A percentile compares a stretch with the other conserved stretches of the same genome.
phyloP scores from a whole-genome alignment of 2,797 vertebrate genomes.

The Paedocypris micromegethes region DNA sequence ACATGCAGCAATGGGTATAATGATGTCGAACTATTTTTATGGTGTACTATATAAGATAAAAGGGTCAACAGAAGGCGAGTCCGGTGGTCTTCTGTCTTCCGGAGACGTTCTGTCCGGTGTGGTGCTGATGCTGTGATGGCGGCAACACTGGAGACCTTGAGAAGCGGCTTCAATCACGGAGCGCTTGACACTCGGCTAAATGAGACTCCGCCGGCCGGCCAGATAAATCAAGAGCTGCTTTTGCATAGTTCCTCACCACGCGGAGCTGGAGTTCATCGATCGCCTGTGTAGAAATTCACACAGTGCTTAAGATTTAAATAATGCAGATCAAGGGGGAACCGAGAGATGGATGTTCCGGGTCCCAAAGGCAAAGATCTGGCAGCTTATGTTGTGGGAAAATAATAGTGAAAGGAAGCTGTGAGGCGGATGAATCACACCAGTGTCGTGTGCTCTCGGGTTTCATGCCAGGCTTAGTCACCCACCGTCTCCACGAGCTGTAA shows the following conservation, averaged over 20 bases:
- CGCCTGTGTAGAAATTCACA: slow-evolving; percentile 12
- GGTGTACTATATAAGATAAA: too few relatives aligned
- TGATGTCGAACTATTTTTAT: too few relatives aligned
- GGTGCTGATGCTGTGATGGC: not conserved
- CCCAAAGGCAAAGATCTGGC: not conserved
- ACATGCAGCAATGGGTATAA: too few relatives aligned
- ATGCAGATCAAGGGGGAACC: slow-evolving; percentile 20
- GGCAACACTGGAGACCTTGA: slow-evolving; percentile 35
- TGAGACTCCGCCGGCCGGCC: slow-evolving; percentile 30
- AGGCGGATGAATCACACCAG: slow-evolving; percentile 42
- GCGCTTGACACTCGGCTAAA: slow-evolving; percentile 41
- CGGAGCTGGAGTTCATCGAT: slow-evolving; percentile 5
- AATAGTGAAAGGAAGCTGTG: slow-evolving; percentile 8
- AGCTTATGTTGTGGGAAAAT: slow-evolving; percentile 6
- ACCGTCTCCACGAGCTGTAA: slow-evolving; percentile 34
- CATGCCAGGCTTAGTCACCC: slow-evolving; percentile 38
- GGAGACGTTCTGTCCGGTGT: too few relatives aligned
- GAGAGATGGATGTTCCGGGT: not conserved
- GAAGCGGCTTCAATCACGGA: slow-evolving; percentile 43
- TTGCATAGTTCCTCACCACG: slow-evolving; percentile 10
- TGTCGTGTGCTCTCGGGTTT: slow-evolving; percentile 40
- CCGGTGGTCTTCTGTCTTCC: too few relatives aligned
- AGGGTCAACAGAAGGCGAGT: too few relatives aligned
- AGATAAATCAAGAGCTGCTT: slow-evolving; percentile 31
- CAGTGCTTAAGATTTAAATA: slow-evolving; percentile 37